Evolutionary conservation across 1,140 invertebrate species (phyloP).

Genomic region (Bemisia tabaci): DNA sequence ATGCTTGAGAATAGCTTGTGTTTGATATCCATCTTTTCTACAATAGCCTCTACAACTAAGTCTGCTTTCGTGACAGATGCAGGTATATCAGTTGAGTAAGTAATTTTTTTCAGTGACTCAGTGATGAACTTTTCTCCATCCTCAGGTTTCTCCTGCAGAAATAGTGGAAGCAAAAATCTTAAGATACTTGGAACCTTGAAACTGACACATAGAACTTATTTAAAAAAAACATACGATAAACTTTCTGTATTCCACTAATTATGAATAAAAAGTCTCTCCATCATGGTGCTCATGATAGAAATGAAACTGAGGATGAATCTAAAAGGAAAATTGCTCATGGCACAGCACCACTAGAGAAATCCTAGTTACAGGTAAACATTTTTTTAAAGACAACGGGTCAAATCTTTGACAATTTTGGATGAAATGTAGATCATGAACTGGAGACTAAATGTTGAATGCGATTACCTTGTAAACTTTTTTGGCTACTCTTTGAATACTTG

Average conservation of each 20-base stretch:
- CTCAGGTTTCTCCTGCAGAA: conserved; percentile 36
- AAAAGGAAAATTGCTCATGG: no score
- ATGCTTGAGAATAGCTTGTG: conserved; percentile 57
- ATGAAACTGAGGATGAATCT: no score
- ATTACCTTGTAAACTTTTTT: conserved; percentile 63
- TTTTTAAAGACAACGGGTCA: no score
- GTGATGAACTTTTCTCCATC: conserved; percentile 51
- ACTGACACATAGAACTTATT: background rate
- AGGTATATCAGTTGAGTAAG: conserved; percentile 39
- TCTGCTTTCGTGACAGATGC: conserved; percentile 49
- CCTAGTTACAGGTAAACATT: no score
- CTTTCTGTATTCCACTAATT: no score
- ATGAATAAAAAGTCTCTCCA: no score
- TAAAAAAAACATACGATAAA: no score
- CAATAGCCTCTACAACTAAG: conserved; percentile 74
- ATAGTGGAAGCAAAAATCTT: conserved; percentile 9
- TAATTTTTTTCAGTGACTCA: conserved; percentile 44
- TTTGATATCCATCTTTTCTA: conserved; percentile 70
- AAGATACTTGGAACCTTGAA: conserved; percentile 1
- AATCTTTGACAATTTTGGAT: no score
- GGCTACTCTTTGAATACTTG: conserved; percentile 53
- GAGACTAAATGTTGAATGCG: no score
- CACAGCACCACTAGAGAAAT: no score
- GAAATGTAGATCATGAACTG: no score
- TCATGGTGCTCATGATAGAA: no score